Conservation (phyloP, 1,140 invertebrate genomes). For the Pseudomyrmex flavicornis region DNA sequence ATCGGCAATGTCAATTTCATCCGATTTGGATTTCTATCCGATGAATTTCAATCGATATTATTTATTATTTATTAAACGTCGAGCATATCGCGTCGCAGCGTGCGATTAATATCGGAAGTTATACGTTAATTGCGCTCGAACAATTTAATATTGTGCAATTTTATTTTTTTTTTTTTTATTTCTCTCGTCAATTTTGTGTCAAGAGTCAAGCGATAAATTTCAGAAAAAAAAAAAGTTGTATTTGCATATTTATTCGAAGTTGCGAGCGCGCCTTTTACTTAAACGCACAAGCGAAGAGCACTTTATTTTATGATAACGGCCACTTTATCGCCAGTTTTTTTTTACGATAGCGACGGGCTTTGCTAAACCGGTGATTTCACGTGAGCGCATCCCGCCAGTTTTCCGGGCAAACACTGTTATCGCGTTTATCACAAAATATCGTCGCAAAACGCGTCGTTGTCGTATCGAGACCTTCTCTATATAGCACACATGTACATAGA, state of each 20-base stretch:
- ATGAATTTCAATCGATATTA: conserved; percentile 7
- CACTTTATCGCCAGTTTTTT: conserved; percentile 23
- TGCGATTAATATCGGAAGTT: conserved; percentile 4
- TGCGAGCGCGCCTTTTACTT: neutral
- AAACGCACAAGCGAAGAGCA: neutral
- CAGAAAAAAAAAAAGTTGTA: neutral
- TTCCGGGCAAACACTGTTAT: conserved; percentile 53
- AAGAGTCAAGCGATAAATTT: neutral
- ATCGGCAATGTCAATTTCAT: conserved; percentile 15
- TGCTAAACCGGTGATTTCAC: conserved; percentile 10
- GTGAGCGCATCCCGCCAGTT: conserved; percentile 9
- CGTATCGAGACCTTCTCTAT: neutral
- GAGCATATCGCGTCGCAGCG: neutral
- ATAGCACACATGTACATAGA: neutral
- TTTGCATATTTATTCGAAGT: neutral
- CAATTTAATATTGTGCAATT: neutral
- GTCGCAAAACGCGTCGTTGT: neutral
- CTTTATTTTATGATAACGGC: conserved; percentile 13
- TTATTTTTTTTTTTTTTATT: neutral
- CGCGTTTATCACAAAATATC: conserved; percentile 44
- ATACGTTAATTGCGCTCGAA: neutral
- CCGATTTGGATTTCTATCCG: neutral
- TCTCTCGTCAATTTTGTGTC: neutral
- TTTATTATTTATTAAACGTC: neutral
- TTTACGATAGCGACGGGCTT: conserved; percentile 12